Evolutionary conservation across 2,113 vertebrate genomes (phyloP).

Genomic region (Plestiodon gilberti): DNA sequence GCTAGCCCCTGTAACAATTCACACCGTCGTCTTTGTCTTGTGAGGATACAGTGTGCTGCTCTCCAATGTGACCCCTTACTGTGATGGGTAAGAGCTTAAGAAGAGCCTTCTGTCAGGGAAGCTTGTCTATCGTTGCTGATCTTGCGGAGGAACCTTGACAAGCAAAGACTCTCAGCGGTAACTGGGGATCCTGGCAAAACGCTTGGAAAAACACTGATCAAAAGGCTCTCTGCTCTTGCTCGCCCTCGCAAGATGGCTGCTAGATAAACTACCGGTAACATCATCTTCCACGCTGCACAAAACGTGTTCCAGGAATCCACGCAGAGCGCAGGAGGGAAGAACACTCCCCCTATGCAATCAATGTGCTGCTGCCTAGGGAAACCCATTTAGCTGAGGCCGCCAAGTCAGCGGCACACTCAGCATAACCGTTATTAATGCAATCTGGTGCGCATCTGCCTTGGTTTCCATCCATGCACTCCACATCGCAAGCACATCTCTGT

Average conservation of each 20-base stretch:
- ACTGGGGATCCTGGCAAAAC: not conserved
- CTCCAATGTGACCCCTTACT: too few relatives aligned
- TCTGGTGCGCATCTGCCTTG: not conserved
- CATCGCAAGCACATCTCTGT: not conserved
- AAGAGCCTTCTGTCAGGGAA: too few relatives aligned
- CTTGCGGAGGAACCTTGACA: not conserved
- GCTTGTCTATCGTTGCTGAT: not conserved
- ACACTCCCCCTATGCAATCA: not conserved
- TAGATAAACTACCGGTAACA: too few relatives aligned
- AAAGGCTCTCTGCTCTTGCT: not conserved
- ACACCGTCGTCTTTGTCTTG: not conserved
- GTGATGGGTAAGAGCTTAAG: too few relatives aligned
- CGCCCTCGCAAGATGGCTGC: not conserved
- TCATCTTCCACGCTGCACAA: not conserved
- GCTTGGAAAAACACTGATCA: not conserved
- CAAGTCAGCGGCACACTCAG: not conserved
- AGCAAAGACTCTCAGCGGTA: too few relatives aligned
- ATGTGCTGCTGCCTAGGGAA: not conserved
- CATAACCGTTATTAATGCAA: not conserved
- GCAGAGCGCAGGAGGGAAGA: not conserved
- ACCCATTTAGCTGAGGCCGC: slow-evolving; percentile 4
- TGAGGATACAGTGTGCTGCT: not conserved
- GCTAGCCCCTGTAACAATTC: not conserved
- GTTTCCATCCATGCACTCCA: not conserved
- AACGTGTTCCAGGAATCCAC: not conserved